Evolutionary conservation across 2,113 vertebrate species (phyloP).

Genomic region (Corvus moneduloides): DNA sequence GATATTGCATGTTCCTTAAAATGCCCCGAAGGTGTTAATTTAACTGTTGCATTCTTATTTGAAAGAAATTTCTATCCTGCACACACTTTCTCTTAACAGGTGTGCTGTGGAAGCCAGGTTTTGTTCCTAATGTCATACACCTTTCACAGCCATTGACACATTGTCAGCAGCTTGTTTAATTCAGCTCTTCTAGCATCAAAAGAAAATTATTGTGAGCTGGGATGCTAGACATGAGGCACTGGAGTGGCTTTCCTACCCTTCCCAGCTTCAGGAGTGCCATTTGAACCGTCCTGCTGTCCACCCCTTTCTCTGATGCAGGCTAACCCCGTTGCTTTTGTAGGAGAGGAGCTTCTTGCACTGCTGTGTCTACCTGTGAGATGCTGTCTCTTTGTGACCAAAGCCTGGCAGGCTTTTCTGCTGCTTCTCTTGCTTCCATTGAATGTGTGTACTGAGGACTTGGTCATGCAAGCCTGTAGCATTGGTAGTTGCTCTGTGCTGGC

Average conservation of each 20-base stretch:
- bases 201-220: not conserved
- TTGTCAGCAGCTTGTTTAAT: not conserved
- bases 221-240: not conserved
- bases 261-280: not conserved
- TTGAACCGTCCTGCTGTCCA: accelerated
- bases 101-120: not conserved
- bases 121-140: not conserved
- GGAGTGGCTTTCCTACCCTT: not conserved
- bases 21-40: not conserved
- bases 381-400: not conserved
- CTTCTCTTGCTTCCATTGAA: not conserved
- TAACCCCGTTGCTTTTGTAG: not conserved
- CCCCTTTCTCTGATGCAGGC: not conserved
- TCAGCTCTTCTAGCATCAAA: not conserved
- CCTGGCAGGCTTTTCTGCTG: not conserved
- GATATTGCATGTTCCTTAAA: not conserved
- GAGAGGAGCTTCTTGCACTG: not conserved
- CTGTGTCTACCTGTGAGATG: not conserved
- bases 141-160: not conserved
- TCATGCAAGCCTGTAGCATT: not conserved
- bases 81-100: not conserved
- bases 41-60: not conserved
- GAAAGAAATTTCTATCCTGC: not conserved
- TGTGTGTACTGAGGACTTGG: not conserved
- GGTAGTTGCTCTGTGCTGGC: not conserved